Percentiles rank a stretch among this genome's conserved stretches.
Conservation (phyloP, 1,140 invertebrate genomes). For the Orius insidiosus region DNA sequence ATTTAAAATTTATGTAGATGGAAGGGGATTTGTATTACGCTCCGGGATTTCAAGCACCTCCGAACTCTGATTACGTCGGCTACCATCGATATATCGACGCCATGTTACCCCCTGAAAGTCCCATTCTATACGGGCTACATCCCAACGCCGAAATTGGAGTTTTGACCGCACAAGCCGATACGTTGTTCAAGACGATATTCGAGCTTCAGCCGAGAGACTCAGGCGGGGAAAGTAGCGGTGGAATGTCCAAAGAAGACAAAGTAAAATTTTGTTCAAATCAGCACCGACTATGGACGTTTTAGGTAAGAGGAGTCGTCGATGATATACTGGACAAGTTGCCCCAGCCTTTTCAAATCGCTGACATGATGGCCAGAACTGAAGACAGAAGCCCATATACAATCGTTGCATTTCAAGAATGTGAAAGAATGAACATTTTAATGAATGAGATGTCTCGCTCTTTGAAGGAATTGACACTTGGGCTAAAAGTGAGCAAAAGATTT, state of each 20-base stretch:
- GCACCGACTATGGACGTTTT: no score
- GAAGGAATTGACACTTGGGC: conserved; percentile 66
- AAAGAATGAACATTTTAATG: conserved; percentile 80
- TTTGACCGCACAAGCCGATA: conserved; percentile 68
- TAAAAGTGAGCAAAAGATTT: conserved; percentile 49
- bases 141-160: conserved; percentile 92
- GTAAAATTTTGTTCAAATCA: conserved; percentile 32
- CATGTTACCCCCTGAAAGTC: conserved; percentile 68
- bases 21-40: conserved; percentile 72
- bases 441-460: conserved; percentile 63
- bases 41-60: conserved; percentile 63
- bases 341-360: conserved; percentile 70
- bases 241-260: conserved; percentile 64
- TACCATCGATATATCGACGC: conserved; percentile 60
- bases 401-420: conserved; percentile 88
- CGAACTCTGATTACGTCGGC: conserved; percentile 58
- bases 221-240: conserved; percentile 41
- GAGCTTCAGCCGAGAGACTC: conserved; percentile 78
- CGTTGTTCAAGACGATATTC: conserved; percentile 73
- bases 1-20: conserved; percentile 29
- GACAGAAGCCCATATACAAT: conserved; percentile 82
- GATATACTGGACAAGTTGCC: conserved; percentile 80
- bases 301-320: conserved; percentile 68
- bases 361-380: conserved; percentile 73
- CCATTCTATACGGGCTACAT: conserved; percentile 79